Base-by-base conservation (phyloP, 2,113 vertebrate species). In the Coptodon rendalli region DNA sequence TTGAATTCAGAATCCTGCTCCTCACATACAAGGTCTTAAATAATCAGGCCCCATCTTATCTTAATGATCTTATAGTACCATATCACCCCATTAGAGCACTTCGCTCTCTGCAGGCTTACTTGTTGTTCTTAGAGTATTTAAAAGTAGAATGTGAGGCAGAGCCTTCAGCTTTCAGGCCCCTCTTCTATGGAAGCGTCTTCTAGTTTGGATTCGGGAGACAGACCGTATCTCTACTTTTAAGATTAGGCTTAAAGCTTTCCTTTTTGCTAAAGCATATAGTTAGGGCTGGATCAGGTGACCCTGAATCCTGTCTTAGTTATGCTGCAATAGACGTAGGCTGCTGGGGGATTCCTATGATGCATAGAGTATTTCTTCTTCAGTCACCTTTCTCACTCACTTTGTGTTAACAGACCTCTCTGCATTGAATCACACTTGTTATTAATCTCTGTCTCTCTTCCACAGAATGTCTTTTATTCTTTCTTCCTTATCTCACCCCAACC, bases 261-360 rank as follows among this genome's bases (percentile, higher is more conserved):
- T 34, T 61, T 34, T 61, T 61, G 29, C 29, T 61, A 61, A 61
- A 61, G 56, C 56, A 29, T 5, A 29, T 59, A 59, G 24, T 29
- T 57, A 0, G 13, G 24, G 7, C 24, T 57, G 56, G 56, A 29
- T 0, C 56, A 9, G 24, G 13, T 59, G 13, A 16, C 56, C 27
- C 14, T 61, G 3, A 61, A 61, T 31, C 57, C 27, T 61, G 0
- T 0, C 27, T 61, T 63, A 34, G 29, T 19, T 34, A 63, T 34
- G 59, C 59, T 61, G 2, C 57, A 61, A 4, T 34, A 61, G 5
- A 0, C 1, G 0, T 34, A 61, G 29, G 29, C 59, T 19, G 29
- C 59, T 0, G 29, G 9, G 50, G 59, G 59, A 63, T 0, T 63
- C 59, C 59, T 5, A 63, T 6, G 0, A 34, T 34, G 5, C 29